A percentile compares a stretch with the other conserved stretches of the same genome.
Evolutionary conservation across 2,797 vertebrate genomes (phyloP).

Genomic region (Onychomys leucogaster): DNA sequence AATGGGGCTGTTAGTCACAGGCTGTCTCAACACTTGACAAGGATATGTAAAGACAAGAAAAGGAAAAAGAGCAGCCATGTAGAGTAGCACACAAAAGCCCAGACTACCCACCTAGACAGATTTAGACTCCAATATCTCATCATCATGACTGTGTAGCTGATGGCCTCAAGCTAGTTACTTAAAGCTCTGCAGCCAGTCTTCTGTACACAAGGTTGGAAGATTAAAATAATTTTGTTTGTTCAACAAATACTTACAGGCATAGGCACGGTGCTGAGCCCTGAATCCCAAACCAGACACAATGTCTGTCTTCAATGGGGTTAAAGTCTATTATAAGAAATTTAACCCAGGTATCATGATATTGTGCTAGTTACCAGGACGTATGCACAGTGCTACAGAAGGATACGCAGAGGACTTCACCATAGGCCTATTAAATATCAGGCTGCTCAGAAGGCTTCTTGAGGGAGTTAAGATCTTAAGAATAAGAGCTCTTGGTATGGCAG

Average conservation of each 20-base stretch:
- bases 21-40: constrained; percentile 62
- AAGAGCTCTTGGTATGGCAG: not conserved
- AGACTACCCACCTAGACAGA: constrained; percentile 51
- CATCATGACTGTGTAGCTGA: constrained; percentile 50
- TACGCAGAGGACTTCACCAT: not conserved
- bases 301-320: constrained; percentile 44
- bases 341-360: not conserved
- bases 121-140: constrained; percentile 62
- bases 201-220: constrained; percentile 42
- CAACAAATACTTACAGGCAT: constrained; percentile 30
- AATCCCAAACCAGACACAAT: constrained; percentile 15
- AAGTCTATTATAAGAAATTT: constrained; percentile 33
- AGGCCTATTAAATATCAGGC: constrained; percentile 6
- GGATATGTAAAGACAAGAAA: constrained; percentile 45
- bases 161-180: constrained; percentile 25
- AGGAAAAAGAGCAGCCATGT: constrained; percentile 42
- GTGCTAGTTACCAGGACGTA: not conserved
- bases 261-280: constrained; percentile 1
- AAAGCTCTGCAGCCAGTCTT: not conserved
- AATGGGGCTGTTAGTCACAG: constrained; percentile 1
- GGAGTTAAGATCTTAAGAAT: constrained; percentile 34
- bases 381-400: not conserved
- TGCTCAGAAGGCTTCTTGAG: not conserved
- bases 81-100: not conserved
- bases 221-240: constrained; percentile 38